Evolutionary conservation across 2,797 vertebrate genomes (phyloP).

Genomic region (Nyctibius grandis): DNA sequence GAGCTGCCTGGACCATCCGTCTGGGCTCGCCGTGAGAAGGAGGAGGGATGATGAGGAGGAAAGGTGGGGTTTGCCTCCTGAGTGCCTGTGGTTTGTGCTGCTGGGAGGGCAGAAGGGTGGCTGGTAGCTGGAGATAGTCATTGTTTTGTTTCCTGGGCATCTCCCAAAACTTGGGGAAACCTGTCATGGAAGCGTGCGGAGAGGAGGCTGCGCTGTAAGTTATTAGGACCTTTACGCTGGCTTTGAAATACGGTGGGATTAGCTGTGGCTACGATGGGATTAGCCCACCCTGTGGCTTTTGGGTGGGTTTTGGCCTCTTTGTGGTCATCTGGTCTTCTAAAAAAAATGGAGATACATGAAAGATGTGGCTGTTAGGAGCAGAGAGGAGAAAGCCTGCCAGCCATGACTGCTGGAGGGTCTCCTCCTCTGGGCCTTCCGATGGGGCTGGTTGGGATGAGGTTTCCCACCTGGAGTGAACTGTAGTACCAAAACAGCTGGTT

Average conservation of each 20-base stretch:
- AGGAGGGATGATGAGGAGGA: not conserved
- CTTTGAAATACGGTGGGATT: not conserved
- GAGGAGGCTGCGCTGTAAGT: not conserved
- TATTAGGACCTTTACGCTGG: not conserved
- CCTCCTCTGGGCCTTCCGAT: not conserved
- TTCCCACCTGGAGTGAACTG: not conserved
- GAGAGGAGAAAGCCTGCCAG: rapidly evolving
- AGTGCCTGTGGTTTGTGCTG: not conserved
- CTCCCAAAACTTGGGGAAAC: not conserved
- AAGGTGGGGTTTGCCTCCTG: not conserved
- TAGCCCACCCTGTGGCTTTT: not conserved
- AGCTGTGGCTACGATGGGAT: not conserved
- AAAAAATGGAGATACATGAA: not conserved
- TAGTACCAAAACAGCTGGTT: not conserved
- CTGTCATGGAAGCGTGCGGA: not conserved
- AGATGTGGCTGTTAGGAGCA: not conserved
- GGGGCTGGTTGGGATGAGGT: not conserved
- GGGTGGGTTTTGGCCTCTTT: not conserved
- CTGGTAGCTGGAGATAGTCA: not conserved
- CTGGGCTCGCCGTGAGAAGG: rapidly evolving
- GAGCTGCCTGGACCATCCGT: not conserved
- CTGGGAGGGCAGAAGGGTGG: not conserved
- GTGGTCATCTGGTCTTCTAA: not conserved
- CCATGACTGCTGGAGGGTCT: rapidly evolving
- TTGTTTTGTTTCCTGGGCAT: not conserved